These are phyloP conservation scores for Cheilosia variabilis DNA, from an alignment of 2,888 invertebrate species.

Conservation along the genomic window DNA sequence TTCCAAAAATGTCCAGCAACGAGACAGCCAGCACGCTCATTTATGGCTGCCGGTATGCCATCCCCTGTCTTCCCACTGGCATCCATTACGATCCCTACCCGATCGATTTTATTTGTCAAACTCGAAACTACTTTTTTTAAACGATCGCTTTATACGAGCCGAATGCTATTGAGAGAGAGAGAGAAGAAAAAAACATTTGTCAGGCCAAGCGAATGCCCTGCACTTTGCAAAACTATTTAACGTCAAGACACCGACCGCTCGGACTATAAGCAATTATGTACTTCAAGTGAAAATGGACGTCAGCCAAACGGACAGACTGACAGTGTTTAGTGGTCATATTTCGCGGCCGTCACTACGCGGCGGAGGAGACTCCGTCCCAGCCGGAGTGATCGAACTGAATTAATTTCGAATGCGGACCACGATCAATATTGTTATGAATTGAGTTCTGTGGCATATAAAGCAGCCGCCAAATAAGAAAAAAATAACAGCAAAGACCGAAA, in stretches of 20 bases:
- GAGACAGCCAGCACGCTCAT: constrained; percentile 45
- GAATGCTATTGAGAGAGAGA: constrained; percentile 43
- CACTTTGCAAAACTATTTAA: constrained; percentile 37
- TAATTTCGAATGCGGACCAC: constrained; percentile 72
- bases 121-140: constrained; percentile 37
- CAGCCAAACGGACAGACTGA: constrained; percentile 29
- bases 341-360: constrained; percentile 46
- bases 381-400: constrained; percentile 50
- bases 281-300: constrained; percentile 69
- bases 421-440: constrained; percentile 75
- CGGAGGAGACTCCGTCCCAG: neutral
- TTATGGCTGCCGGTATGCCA: constrained; percentile 60
- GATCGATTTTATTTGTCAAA: constrained; percentile 73
- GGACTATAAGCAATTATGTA: constrained; percentile 54
- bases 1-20: constrained; percentile 68
- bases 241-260: constrained; percentile 33
- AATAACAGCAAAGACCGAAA: neutral
- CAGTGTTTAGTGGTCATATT: constrained; percentile 58
- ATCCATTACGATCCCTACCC: constrained; percentile 49
- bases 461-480: constrained; percentile 56
- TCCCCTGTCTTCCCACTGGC: constrained; percentile 12
- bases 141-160: constrained; percentile 43
- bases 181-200: constrained; percentile 26
- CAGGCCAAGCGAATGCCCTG: constrained; percentile 28
- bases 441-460: constrained; percentile 70